These are phyloP conservation scores for Stenodera caucasica DNA, from an alignment of 2,888 invertebrate species.

Conservation along the genomic window DNA sequence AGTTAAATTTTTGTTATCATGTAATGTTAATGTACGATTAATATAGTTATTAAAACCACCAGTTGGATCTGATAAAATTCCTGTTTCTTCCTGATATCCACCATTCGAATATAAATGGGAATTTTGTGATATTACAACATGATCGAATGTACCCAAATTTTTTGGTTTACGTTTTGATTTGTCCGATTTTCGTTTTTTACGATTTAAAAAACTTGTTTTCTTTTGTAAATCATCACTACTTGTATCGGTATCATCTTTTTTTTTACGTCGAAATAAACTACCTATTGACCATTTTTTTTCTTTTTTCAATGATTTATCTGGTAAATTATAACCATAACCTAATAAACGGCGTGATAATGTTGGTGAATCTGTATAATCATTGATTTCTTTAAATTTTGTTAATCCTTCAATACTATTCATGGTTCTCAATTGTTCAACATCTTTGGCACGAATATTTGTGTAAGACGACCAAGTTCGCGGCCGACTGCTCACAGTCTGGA, in stretches of 20 bases:
- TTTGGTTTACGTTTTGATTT: slow-evolving; percentile 61
- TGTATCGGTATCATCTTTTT: slow-evolving; percentile 66
- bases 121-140: slow-evolving; percentile 58
- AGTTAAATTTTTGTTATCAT: slow-evolving; percentile 42
- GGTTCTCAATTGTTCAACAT: slow-evolving; percentile 40
- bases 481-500: slow-evolving; percentile 56
- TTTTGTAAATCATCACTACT: slow-evolving; percentile 52
- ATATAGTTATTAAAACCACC: slow-evolving; percentile 43
- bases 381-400: slow-evolving; percentile 37
- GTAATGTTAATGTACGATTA: slow-evolving; percentile 39
- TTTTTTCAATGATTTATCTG: slow-evolving; percentile 60
- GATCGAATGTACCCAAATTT: slow-evolving; percentile 65
- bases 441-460: slow-evolving; percentile 48
- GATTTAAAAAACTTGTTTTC: slow-evolving; percentile 51
- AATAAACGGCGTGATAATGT: slow-evolving; percentile 49
- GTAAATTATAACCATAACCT: slow-evolving; percentile 58
- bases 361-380: slow-evolving; percentile 43
- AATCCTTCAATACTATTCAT: slow-evolving; percentile 53
- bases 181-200: slow-evolving; percentile 52
- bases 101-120: slow-evolving; percentile 32
- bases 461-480: slow-evolving; percentile 54
- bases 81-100: too few relatives aligned
- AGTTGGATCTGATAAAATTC: slow-evolving; percentile 64
- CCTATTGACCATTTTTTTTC: slow-evolving; percentile 80
- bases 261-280: slow-evolving; percentile 75